Evolutionary conservation across 2,113 vertebrate genomes (phyloP).

Genomic region (Carassius gibelio): DNA sequence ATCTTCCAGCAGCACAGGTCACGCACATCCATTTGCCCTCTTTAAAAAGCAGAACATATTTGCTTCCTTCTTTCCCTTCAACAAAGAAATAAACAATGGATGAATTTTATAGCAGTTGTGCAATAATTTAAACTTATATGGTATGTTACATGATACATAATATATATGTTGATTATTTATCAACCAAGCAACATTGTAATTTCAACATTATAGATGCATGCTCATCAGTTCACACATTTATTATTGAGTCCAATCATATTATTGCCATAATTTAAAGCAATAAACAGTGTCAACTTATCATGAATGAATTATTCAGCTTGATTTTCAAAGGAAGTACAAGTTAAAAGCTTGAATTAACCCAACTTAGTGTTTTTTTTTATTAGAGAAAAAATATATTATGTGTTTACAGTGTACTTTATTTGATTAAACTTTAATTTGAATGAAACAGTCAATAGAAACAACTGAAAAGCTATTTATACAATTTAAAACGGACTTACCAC

Average conservation of each 20-base stretch:
- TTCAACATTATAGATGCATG: neutral
- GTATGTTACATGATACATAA: neutral
- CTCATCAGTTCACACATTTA: neutral
- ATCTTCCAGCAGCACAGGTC: neutral
- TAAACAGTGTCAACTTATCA: no score
- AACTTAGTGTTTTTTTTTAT: neutral
- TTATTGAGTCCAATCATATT: neutral
- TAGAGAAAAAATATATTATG: neutral
- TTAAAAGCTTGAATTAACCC: neutral
- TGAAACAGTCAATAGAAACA: neutral
- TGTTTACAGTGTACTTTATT: neutral
- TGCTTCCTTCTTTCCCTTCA: neutral
- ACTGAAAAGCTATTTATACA: neutral
- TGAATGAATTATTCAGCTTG: neutral
- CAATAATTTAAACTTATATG: neutral
- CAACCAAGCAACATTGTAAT: neutral
- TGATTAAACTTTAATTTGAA: no score
- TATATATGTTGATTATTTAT: neutral
- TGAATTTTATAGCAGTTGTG: neutral
- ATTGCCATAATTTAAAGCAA: neutral
- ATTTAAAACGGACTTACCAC: neutral
- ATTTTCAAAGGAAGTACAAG: neutral
- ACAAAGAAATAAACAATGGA: neutral
- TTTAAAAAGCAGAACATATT: neutral
- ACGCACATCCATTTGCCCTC: neutral